Evolutionary conservation across 30 jellyfish, hydroid and myxozoan species (phyloP).

Genomic region (Aurelia sp.): DNA sequence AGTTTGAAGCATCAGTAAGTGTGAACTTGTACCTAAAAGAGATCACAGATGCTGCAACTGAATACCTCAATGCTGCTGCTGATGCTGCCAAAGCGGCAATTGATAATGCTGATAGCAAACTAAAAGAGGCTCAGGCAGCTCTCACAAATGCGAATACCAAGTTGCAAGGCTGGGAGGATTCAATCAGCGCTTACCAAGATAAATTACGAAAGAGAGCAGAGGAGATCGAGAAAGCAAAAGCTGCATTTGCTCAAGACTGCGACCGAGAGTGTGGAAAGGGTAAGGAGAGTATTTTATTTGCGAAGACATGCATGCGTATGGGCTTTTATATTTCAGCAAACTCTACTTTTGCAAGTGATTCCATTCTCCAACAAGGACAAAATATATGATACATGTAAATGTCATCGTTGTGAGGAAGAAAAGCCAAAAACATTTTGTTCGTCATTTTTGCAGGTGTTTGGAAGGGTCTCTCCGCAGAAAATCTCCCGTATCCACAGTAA

Average conservation of each 20-base stretch:
- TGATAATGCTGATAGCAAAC: slow-evolving; percentile 18
- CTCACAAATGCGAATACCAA: slow-evolving; percentile 40
- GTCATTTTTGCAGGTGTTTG: too few species aligned
- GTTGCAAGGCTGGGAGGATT: slow-evolving; percentile 54
- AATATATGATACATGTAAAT: too few species aligned
- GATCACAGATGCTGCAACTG: slow-evolving; percentile 26
- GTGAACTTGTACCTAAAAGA: slow-evolving; percentile 36
- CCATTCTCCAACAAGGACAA: too few species aligned
- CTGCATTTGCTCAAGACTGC: slow-evolving; percentile 30
- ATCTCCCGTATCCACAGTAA: too few species aligned
- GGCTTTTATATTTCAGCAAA: too few species aligned
- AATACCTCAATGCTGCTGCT: slow-evolving; percentile 34
- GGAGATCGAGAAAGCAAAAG: slow-evolving; percentile 57
- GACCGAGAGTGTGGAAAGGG: slow-evolving; percentile 68
- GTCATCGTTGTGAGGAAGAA: too few species aligned
- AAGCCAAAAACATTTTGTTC: too few species aligned
- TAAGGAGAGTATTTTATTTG: background rate
- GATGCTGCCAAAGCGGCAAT: slow-evolving; percentile 36
- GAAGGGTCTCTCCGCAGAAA: too few species aligned
- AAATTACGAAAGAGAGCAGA: slow-evolving; percentile 27
- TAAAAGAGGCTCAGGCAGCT: slow-evolving; percentile 33
- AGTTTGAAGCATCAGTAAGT: slow-evolving; percentile 46
- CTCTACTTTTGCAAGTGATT: too few species aligned
- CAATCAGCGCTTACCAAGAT: slow-evolving; percentile 29
- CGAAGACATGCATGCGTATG: too few species aligned